A percentile compares a stretch with the other conserved stretches of the same genome.
Conservation (phyloP, 2,888 invertebrate species). For the Anagyrus pseudococci region DNA sequence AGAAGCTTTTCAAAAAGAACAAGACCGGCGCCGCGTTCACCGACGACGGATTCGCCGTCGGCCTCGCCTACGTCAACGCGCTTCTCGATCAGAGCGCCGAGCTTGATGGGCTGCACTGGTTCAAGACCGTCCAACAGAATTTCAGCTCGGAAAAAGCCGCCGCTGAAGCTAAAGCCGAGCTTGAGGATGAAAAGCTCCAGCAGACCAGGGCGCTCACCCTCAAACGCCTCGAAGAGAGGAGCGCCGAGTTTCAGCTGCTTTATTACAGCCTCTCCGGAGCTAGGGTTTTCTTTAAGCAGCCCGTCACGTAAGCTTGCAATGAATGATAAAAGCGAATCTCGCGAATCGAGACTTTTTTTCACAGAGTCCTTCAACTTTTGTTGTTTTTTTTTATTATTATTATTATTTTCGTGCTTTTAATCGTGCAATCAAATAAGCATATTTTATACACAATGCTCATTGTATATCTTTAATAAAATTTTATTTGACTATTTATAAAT, state of each 20-base stretch:
- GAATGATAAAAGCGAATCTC: too few relatives aligned
- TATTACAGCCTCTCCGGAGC: slow-evolving; percentile 94
- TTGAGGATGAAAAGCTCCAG: slow-evolving; percentile 86
- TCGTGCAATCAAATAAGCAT: too few relatives aligned
- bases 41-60: slow-evolving; percentile 98
- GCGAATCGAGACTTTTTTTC: too few relatives aligned
- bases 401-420: too few relatives aligned
- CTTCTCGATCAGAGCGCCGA: slow-evolving; percentile 83
- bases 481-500: slow-evolving; percentile 31
- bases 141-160: slow-evolving; percentile 71
- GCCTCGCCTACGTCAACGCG: slow-evolving; percentile 90
- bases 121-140: slow-evolving; percentile 82
- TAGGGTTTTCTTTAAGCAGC: slow-evolving; percentile 87
- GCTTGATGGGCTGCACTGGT: slow-evolving; percentile 95
- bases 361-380: too few relatives aligned
- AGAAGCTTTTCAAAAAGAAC: slow-evolving; percentile 90
- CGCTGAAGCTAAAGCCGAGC: slow-evolving; percentile 65
- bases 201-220: slow-evolving; percentile 91
- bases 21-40: slow-evolving; percentile 89
- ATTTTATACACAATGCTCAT: not conserved
- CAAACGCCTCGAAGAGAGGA: slow-evolving; percentile 70
- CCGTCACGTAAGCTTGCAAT: slow-evolving; percentile 49
- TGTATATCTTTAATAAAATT: slow-evolving; percentile 10
- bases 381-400: too few relatives aligned
- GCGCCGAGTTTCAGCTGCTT: slow-evolving; percentile 82